Evolutionary conservation across 2,113 vertebrate species (phyloP).

Genomic region (Dasyurus viverrinus): DNA sequence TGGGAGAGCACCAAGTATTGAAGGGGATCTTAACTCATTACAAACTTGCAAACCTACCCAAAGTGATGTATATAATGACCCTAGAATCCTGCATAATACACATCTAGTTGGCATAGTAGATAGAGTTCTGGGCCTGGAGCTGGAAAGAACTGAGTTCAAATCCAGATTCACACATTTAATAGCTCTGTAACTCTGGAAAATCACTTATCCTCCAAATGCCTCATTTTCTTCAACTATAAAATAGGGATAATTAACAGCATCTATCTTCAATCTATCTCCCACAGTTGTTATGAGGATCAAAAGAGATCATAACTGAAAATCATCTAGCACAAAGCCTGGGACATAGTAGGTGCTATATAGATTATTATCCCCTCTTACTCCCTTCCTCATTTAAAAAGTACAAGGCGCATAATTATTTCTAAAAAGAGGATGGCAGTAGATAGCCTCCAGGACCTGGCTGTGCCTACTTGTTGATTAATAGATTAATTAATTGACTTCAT

Average conservation of each 20-base stretch:
- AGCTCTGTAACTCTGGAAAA: background rate
- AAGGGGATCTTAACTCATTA: no score
- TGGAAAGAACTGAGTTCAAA: background rate
- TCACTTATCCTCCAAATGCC: background rate
- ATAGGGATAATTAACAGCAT: background rate
- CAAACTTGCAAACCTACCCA: no score
- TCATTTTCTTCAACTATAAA: background rate
- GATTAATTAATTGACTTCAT: background rate
- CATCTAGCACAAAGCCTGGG: no score
- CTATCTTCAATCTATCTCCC: background rate
- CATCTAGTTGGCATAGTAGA: background rate
- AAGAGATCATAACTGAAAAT: no score
- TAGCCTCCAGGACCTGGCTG: background rate
- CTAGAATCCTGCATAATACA: no score
- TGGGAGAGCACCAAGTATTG: no score
- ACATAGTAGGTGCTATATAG: no score
- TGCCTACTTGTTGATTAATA: background rate
- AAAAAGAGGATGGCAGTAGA: background rate
- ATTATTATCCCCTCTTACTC: background rate
- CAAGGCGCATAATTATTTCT: background rate
- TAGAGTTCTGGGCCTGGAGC: background rate
- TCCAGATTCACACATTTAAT: background rate
- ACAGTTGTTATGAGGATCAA: no score
- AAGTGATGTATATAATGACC: no score
- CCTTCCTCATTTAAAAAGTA: background rate